Conservation (phyloP, 2,113 vertebrate species). For the Aphelocoma coerulescens region DNA sequence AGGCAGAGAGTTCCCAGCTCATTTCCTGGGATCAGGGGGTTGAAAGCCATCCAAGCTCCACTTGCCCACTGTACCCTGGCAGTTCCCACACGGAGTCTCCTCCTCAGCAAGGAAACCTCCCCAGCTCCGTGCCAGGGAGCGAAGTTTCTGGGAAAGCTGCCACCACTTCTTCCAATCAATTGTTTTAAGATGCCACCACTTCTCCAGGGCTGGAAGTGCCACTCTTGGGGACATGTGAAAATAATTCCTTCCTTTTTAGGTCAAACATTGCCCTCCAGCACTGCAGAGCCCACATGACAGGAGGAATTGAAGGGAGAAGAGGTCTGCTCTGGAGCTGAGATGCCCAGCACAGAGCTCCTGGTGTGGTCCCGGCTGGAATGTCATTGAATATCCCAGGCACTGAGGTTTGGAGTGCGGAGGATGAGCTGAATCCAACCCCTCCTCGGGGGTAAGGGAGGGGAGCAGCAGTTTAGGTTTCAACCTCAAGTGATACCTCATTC, state of each 20-base stretch:
- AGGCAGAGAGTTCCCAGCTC: not conserved
- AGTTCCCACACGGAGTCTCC: conserved; percentile 10
- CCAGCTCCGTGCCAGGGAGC: conserved; percentile 30
- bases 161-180: conserved; percentile 41
- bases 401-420: not conserved
- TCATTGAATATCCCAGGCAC: not conserved
- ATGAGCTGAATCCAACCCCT: conserved; percentile 13
- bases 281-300: conserved; percentile 11
- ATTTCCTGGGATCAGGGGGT: not conserved
- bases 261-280: conserved; percentile 50
- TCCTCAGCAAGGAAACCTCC: conserved; percentile 9
- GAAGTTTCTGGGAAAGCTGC: conserved; percentile 52
- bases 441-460: conserved; percentile 17
- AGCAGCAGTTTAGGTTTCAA: conserved; percentile 21
- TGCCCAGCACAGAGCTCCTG: conserved; percentile 7
- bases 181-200: conserved; percentile 44
- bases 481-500: conserved; percentile 38
- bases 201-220: conserved; percentile 36
- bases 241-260: conserved; percentile 53
- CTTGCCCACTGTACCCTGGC: not conserved
- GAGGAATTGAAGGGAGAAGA: not conserved
- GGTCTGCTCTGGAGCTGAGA: not conserved
- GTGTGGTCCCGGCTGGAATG: conserved; percentile 57
- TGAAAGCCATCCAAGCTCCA: not conserved
- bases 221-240: conserved; percentile 50